Evolutionary conservation across 2,797 vertebrate genomes (phyloP).

Genomic region (Enteromius thamalakanensis): DNA sequence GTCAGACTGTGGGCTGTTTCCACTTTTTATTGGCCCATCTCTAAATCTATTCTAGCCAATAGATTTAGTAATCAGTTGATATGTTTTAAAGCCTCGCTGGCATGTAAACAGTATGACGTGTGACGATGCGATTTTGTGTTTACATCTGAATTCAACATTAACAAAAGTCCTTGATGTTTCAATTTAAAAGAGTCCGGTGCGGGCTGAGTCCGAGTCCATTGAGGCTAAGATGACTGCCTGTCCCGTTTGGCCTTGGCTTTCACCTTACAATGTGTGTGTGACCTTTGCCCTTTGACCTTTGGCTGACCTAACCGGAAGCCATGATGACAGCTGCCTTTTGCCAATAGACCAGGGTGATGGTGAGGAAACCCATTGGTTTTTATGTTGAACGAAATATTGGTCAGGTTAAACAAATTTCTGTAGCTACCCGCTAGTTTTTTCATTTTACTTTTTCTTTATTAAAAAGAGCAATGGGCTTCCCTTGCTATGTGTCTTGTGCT

Average conservation of each 20-base stretch:
- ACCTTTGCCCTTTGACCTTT: conserved; percentile 99
- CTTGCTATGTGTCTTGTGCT: conserved; percentile 55
- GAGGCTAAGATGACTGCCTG: conserved; percentile 99
- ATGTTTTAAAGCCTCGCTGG: conserved; percentile 53
- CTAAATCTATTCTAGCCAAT: conserved; percentile 18
- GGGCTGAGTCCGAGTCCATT: conserved; percentile 99
- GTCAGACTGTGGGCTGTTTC: conserved; percentile 33
- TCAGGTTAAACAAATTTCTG: conserved; percentile 64
- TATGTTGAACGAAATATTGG: conserved; percentile 79
- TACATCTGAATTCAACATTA: conserved; percentile 94
- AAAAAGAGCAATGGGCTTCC: conserved; percentile 61
- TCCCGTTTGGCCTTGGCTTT: conserved; percentile 99
- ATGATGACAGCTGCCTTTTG: conserved; percentile 99
- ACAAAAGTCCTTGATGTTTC: conserved; percentile 99
- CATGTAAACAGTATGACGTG: conserved; percentile 69
- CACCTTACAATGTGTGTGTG: conserved; percentile 99
- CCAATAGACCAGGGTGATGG: conserved; percentile 99
- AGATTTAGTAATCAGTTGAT: conserved; percentile 13
- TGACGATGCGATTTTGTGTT: conserved; percentile 69
- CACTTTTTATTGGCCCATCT: neutral
- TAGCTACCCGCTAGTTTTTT: conserved; percentile 60
- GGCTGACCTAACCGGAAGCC: conserved; percentile 99
- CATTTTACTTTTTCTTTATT: conserved; percentile 30
- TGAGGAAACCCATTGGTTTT: conserved; percentile 98
- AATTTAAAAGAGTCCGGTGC: conserved; percentile 99